These are phyloP conservation scores for Apodemia mormo DNA, from an alignment of 2,888 invertebrate genomes.

Conservation along the genomic window DNA sequence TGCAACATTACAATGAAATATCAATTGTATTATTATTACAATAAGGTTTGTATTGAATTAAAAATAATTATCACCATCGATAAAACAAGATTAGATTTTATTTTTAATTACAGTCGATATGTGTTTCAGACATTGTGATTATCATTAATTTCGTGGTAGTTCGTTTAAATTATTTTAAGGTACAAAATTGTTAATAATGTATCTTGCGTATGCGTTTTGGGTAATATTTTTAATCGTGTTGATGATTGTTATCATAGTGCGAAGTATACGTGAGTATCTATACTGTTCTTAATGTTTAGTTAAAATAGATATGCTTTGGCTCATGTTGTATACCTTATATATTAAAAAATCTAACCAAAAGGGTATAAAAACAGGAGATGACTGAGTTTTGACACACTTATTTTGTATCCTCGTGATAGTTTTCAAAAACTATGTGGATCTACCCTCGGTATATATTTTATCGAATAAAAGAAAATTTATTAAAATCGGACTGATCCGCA, in stretches of 20 bases:
- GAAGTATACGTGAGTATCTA: slow-evolving; percentile 43
- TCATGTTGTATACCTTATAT: too few species aligned
- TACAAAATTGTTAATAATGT: slow-evolving; percentile 32
- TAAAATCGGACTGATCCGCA: too few species aligned
- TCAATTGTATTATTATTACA: background rate
- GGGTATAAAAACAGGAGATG: too few species aligned
- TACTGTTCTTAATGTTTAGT: too few species aligned
- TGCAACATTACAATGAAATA: background rate
- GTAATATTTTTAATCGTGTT: slow-evolving; percentile 42
- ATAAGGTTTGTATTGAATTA: background rate
- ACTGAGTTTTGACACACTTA: too few species aligned
- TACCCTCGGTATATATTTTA: too few species aligned
- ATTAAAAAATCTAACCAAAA: too few species aligned
- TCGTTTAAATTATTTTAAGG: slow-evolving; percentile 19
- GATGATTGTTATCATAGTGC: slow-evolving; percentile 39
- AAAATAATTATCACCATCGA: background rate
- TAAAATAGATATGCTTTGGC: too few species aligned
- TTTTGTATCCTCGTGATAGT: too few species aligned
- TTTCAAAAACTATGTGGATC: too few species aligned
- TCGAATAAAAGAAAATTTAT: too few species aligned
- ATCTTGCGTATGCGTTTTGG: slow-evolving; percentile 47
- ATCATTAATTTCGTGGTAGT: slow-evolving; percentile 13
- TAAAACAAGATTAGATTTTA: slow-evolving; percentile 16
- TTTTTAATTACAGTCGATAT: slow-evolving; percentile 1
- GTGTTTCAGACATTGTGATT: background rate